Conservation (phyloP, 2,888 invertebrate species). For the Dermolepida albohirtum region DNA sequence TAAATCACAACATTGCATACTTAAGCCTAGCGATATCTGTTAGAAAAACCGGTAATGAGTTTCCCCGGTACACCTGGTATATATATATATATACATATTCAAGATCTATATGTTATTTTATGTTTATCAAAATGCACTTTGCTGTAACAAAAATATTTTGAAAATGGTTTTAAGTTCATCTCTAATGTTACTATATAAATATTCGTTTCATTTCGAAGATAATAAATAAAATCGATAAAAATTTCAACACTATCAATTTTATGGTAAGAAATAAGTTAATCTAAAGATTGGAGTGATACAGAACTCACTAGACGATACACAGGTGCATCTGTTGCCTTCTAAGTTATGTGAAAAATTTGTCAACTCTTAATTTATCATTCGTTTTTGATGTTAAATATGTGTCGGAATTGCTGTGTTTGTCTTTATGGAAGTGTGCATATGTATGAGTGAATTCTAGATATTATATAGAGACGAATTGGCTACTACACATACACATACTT, state of each 20-base stretch:
- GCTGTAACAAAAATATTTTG: too few relatives aligned
- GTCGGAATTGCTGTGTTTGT: slow-evolving; percentile 5
- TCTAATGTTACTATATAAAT: too few relatives aligned
- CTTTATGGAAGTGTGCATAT: neutral
- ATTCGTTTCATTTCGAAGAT: too few relatives aligned
- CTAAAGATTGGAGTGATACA: neutral
- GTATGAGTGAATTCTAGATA: slow-evolving; percentile 35
- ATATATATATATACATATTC: too few relatives aligned
- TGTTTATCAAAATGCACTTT: too few relatives aligned
- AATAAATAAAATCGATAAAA: too few relatives aligned
- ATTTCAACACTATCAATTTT: neutral
- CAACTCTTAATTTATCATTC: slow-evolving; percentile 41
- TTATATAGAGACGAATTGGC: slow-evolving; percentile 29
- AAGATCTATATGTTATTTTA: too few relatives aligned
- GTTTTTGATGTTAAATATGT: slow-evolving; percentile 43
- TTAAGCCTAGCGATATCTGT: too few relatives aligned
- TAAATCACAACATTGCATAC: too few relatives aligned
- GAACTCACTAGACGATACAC: slow-evolving; percentile 1
- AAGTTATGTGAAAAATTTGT: slow-evolving; percentile 39
- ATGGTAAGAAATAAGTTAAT: neutral
- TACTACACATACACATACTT: slow-evolving; percentile 17
- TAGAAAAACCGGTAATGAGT: too few relatives aligned
- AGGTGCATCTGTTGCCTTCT: slow-evolving; percentile 25
- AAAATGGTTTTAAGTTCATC: too few relatives aligned
- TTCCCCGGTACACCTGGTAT: too few relatives aligned